Percentiles rank a stretch among this genome's conserved stretches.
Evolutionary conservation across 1,140 invertebrate species (phyloP).

Genomic region (Sitophilus oryzae): DNA sequence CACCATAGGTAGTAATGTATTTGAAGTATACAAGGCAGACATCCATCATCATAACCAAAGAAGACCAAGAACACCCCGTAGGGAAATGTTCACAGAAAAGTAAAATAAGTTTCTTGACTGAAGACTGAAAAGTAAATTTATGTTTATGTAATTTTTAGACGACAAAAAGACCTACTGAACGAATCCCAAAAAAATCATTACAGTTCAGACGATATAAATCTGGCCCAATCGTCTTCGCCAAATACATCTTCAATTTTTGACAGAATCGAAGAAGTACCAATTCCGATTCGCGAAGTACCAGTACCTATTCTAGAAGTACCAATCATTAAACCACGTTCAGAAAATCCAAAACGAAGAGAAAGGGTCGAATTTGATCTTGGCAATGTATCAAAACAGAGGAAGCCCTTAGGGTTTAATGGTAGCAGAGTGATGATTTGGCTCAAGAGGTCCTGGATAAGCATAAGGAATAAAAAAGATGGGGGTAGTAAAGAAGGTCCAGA

Average conservation of each 20-base stretch:
- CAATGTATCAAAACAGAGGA: no score
- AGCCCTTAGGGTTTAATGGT: background rate
- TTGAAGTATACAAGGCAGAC: no score
- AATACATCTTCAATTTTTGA: conserved; percentile 2
- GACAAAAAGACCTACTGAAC: conserved; percentile 3
- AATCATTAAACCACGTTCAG: background rate
- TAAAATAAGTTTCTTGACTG: no score
- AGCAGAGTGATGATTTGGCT: conserved; percentile 13
- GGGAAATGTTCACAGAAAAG: no score
- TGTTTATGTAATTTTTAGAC: conserved; percentile 3
- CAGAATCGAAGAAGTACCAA: background rate
- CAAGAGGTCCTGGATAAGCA: conserved; percentile 14
- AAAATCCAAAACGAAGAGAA: background rate
- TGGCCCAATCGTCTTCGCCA: background rate
- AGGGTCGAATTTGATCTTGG: background rate
- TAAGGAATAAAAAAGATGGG: conserved; percentile 10
- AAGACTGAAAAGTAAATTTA: no score
- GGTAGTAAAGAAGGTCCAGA: background rate
- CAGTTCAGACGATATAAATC: background rate
- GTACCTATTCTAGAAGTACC: no score
- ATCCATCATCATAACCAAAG: no score
- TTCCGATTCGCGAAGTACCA: no score
- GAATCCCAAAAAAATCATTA: background rate
- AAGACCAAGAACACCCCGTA: no score
- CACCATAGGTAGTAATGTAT: no score